phyloP scores from a whole-genome alignment of 2,888 invertebrate species.

The Drosophila anomelani region DNA sequence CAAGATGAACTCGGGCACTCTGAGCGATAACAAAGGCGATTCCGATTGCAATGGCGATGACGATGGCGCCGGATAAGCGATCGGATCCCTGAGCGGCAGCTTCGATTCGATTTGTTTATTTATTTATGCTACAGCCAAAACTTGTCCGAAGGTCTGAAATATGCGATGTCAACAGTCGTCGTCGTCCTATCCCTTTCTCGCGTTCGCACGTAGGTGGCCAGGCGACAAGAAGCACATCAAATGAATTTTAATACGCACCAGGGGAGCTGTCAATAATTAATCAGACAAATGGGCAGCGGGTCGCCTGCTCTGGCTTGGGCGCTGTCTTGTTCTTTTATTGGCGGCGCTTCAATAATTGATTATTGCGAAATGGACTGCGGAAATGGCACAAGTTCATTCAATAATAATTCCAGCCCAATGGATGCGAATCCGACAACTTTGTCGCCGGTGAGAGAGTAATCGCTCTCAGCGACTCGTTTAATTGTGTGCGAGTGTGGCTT shows the following conservation, averaged over 20 bases:
- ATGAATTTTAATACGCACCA: conserved; percentile 70
- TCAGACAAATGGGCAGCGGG: conserved; percentile 59
- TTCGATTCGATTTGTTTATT: conserved; percentile 58
- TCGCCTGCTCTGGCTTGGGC: conserved; percentile 17
- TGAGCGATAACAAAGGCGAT: conserved; percentile 57
- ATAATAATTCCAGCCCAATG: conserved; percentile 31
- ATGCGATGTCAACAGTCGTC: conserved; percentile 46
- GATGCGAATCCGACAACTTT: conserved; percentile 40
- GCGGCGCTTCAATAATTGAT: conserved; percentile 35
- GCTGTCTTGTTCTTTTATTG: conserved; percentile 20
- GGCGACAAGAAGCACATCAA: conserved; percentile 73
- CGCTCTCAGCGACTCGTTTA: conserved; percentile 7
- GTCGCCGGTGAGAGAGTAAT: conserved; percentile 28
- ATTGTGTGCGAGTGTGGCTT: conserved; percentile 13
- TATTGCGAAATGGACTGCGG: conserved; percentile 37
- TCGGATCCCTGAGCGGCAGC: conserved; percentile 35
- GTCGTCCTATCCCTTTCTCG: not conserved
- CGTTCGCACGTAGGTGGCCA: conserved; percentile 33
- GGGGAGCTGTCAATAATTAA: conserved; percentile 68
- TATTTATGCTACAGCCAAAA: conserved; percentile 66
- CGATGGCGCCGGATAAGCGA: conserved; percentile 20
- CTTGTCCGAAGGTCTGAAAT: conserved; percentile 63
- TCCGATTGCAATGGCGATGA: conserved; percentile 30
- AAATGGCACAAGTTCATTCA: conserved; percentile 34
- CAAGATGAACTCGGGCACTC: conserved; percentile 22